phyloP scores from a whole-genome alignment of 2,797 vertebrate species.

The Trematocara caparti region DNA sequence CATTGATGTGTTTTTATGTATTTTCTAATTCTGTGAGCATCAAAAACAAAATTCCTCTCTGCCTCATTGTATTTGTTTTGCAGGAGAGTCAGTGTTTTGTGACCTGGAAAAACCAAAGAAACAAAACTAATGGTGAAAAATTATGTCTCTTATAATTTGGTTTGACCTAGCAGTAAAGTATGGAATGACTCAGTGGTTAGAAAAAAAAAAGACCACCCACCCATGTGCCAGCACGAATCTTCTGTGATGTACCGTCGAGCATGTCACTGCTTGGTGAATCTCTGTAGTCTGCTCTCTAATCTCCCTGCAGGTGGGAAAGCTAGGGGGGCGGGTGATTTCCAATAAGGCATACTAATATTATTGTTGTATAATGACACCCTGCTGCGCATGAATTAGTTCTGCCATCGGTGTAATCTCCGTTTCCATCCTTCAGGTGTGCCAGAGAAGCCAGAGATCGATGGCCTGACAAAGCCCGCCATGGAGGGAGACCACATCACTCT shows the following conservation, averaged over 20 bases:
- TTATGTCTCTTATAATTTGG: background rate
- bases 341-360: conserved; percentile 21
- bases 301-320: conserved; percentile 25
- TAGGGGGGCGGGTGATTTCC: conserved; percentile 13
- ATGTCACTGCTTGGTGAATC: background rate
- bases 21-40: background rate
- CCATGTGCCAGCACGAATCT: background rate
- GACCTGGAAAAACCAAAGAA: background rate
- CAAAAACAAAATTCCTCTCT: background rate
- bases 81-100: background rate
- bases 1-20: background rate
- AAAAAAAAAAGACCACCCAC: background rate
- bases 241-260: background rate
- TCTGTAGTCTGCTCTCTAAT: conserved; percentile 22
- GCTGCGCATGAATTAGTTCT: conserved; percentile 21
- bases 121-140: background rate
- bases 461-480: conserved; percentile 90
- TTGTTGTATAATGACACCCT: conserved; percentile 31
- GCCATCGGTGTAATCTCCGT: conserved; percentile 8
- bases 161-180: background rate
- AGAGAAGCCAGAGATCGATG: conserved; percentile 93
- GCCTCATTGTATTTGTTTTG: background rate
- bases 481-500: conserved; percentile 94
- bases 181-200: background rate
- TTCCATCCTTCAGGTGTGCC: conserved; percentile 84